These are phyloP conservation scores for Trisateles emortualis DNA, from an alignment of 2,888 invertebrate genomes.

Conservation along the genomic window DNA sequence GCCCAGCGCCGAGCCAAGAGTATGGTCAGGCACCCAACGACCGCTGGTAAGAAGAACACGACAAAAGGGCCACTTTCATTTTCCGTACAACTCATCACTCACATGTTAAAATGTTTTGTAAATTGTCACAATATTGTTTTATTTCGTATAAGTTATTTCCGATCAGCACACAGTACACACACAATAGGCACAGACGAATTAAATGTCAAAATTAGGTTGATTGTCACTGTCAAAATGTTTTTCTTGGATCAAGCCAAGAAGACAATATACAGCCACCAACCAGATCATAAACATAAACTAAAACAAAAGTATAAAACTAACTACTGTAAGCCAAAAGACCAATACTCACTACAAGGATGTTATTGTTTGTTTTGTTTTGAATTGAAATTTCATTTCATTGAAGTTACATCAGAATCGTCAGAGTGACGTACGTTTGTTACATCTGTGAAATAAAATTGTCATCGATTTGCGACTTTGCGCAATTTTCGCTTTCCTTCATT, in stretches of 20 bases:
- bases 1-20: slow-evolving; percentile 84
- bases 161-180: slow-evolving; percentile 33
- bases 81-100: slow-evolving; percentile 87
- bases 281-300: too few species aligned
- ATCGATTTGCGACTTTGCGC: slow-evolving; percentile 28
- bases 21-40: slow-evolving; percentile 84
- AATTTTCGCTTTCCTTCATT: not conserved
- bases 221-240: not conserved
- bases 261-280: not conserved
- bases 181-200: slow-evolving; percentile 16
- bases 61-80: slow-evolving; percentile 86
- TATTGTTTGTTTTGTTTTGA: not conserved
- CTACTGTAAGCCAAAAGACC: not conserved
- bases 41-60: slow-evolving; percentile 85
- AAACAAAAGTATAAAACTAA: too few species aligned
- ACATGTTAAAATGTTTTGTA: slow-evolving; percentile 81
- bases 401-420: too few species aligned
- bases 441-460: slow-evolving; percentile 2
- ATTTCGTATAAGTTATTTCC: slow-evolving; percentile 50
- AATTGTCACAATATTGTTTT: slow-evolving; percentile 71
- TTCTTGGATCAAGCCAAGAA: not conserved
- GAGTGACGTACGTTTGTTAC: not conserved
- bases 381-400: too few species aligned
- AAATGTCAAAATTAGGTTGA: slow-evolving; percentile 19
- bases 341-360: not conserved